Evolutionary conservation across 1,140 invertebrate genomes (phyloP).

Genomic region (Trichoplusia ni): DNA sequence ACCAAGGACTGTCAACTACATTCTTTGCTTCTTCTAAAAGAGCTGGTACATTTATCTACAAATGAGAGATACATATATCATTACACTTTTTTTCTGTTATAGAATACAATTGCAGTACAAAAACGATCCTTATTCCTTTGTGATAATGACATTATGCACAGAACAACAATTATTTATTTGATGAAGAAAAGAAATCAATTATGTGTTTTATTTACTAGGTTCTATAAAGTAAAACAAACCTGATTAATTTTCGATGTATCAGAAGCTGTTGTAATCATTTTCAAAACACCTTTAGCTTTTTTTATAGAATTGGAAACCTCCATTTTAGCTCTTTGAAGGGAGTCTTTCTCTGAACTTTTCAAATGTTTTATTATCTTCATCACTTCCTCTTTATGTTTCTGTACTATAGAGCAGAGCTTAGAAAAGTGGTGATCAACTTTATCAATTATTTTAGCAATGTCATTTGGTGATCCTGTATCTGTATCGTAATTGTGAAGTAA

Average conservation of each 20-base stretch:
- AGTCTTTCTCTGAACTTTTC: slow-evolving; percentile 55
- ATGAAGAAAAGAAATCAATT: no score
- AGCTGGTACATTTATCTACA: slow-evolving; percentile 59
- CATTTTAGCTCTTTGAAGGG: slow-evolving; percentile 55
- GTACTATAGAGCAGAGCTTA: slow-evolving; percentile 52
- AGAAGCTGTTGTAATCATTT: slow-evolving; percentile 45
- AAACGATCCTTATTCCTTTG: no score
- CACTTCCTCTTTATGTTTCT: slow-evolving; percentile 60
- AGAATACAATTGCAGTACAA: no score
- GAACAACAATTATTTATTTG: background rate
- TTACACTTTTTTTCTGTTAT: no score
- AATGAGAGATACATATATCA: slow-evolving; percentile 12
- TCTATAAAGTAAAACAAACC: no score
- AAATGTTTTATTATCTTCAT: slow-evolving; percentile 46
- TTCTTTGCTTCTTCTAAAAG: slow-evolving; percentile 67
- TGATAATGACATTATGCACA: no score
- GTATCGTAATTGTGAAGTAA: slow-evolving; percentile 57
- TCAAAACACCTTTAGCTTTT: slow-evolving; percentile 49
- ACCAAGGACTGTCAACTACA: slow-evolving; percentile 69
- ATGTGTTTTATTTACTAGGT: no score
- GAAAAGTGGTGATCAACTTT: slow-evolving; percentile 66
- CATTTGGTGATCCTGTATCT: slow-evolving; percentile 42
- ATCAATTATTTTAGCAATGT: slow-evolving; percentile 45
- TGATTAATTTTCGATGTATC: slow-evolving; percentile 56
- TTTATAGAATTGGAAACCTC: slow-evolving; percentile 53